Conservation (phyloP, 2,113 vertebrate genomes). For the Sapayoa aenigma region DNA sequence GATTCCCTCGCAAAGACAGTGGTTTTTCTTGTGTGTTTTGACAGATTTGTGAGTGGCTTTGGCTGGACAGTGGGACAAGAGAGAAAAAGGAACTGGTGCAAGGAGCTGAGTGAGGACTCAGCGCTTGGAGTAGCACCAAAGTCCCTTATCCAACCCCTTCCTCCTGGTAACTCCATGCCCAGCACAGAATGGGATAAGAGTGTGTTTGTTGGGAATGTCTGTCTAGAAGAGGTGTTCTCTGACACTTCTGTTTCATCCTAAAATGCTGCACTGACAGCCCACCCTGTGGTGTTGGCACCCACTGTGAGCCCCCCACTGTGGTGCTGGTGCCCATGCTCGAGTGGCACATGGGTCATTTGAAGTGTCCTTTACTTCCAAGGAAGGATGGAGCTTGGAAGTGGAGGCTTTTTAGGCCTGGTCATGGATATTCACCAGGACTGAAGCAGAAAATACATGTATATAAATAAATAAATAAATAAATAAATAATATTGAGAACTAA, state of each 20-base stretch:
- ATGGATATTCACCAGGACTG: background rate
- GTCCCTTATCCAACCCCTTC: background rate
- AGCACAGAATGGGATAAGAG: background rate
- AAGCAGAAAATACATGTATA: background rate
- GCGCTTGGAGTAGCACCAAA: background rate
- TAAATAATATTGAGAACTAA: too few relatives aligned
- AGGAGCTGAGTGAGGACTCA: background rate
- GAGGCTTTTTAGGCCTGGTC: background rate
- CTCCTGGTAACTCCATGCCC: background rate
- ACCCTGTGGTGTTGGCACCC: background rate
- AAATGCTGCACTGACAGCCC: background rate
- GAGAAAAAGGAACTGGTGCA: background rate
- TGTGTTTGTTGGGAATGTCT: background rate
- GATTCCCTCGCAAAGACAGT: background rate
- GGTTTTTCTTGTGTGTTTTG: accelerated
- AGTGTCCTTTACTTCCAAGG: background rate
- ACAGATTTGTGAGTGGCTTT: background rate
- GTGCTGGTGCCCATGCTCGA: background rate
- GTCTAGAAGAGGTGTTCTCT: background rate
- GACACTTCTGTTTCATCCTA: background rate
- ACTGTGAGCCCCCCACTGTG: background rate
- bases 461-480: background rate
- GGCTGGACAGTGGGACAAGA: background rate
- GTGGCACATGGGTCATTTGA: background rate
- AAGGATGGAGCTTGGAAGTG: background rate